Percentiles rank a stretch among this genome's conserved stretches.
Evolutionary conservation across 2,888 invertebrate genomes (phyloP).

Genomic region (Trichopoda pennipes): DNA sequence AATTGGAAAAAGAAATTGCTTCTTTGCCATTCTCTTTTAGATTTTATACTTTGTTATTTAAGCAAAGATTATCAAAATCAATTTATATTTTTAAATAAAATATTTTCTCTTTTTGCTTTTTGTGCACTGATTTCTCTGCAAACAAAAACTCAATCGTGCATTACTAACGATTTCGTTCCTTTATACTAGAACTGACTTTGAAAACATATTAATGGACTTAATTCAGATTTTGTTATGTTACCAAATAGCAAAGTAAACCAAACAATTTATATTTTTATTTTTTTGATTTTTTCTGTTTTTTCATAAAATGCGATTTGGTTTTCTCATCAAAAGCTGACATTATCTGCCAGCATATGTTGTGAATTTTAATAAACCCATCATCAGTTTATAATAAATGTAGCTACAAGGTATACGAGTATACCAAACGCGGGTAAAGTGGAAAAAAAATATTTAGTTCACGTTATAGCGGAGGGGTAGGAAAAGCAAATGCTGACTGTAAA

Average conservation of each 20-base stretch:
- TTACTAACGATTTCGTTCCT: constrained; percentile 52
- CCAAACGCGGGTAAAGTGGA: background rate
- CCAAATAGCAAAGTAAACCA: background rate
- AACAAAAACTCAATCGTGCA: constrained; percentile 63
- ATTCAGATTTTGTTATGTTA: background rate
- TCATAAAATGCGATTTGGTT: constrained; percentile 45
- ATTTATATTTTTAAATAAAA: constrained; percentile 46
- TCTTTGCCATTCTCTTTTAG: too few relatives aligned
- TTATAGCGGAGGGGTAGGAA: background rate
- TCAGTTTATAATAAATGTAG: constrained; percentile 54
- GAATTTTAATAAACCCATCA: constrained; percentile 70
- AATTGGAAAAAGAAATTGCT: too few relatives aligned
- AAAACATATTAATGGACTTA: constrained; percentile 29
- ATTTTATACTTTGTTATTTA: background rate
- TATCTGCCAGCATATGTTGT: constrained; percentile 68
- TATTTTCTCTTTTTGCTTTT: constrained; percentile 10
- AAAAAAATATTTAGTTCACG: constrained; percentile 5
- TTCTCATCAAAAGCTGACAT: constrained; percentile 63
- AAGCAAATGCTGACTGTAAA: background rate
- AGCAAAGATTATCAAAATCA: constrained; percentile 26
- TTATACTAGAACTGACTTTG: constrained; percentile 13
- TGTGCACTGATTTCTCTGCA: constrained; percentile 47
- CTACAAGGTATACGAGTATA: constrained; percentile 11
- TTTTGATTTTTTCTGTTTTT: background rate
- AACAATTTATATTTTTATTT: constrained; percentile 21